Evolutionary conservation across 1,140 invertebrate genomes (phyloP).

Genomic region (Ips nitidus): DNA sequence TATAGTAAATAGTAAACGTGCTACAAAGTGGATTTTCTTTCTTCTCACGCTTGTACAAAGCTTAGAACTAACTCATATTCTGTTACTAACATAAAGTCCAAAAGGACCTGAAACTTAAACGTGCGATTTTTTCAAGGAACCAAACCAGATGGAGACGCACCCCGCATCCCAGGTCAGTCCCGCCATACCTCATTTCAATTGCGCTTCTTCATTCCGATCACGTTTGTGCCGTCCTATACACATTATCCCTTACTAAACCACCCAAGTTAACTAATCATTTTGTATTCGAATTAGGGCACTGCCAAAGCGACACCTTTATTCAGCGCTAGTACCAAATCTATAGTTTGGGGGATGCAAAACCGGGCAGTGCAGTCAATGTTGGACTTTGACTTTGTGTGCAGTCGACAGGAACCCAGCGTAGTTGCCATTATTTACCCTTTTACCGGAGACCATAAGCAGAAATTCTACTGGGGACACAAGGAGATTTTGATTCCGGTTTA

Average conservation of each 20-base stretch:
- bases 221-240: background rate
- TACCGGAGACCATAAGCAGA: conserved; percentile 98
- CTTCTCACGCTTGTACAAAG: too few relatives aligned
- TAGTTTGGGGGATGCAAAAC: conserved; percentile 99
- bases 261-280: too few relatives aligned
- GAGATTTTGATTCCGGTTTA: conserved; percentile 96
- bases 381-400: conserved; percentile 99
- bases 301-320: conserved; percentile 63
- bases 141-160: conserved; percentile 34
- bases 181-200: conserved; percentile 4
- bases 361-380: conserved; percentile 97
- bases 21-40: too few relatives aligned
- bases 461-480: conserved; percentile 99
- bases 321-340: conserved; percentile 83
- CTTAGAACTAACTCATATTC: too few relatives aligned
- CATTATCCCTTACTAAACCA: too few relatives aligned
- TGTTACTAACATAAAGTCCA: too few relatives aligned
- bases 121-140: conserved; percentile 32
- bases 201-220: background rate
- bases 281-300: conserved; percentile 11
- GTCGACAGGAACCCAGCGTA: conserved; percentile 82
- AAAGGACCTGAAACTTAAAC: too few relatives aligned
- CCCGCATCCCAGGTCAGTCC: conserved; percentile 31
- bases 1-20: too few relatives aligned
- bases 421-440: conserved; percentile 98